Percentiles rank a stretch among this genome's conserved stretches.
Conservation (phyloP, 30 jellyfish, hydroid and myxozoan species). For the Phacellophora camtschatica region DNA sequence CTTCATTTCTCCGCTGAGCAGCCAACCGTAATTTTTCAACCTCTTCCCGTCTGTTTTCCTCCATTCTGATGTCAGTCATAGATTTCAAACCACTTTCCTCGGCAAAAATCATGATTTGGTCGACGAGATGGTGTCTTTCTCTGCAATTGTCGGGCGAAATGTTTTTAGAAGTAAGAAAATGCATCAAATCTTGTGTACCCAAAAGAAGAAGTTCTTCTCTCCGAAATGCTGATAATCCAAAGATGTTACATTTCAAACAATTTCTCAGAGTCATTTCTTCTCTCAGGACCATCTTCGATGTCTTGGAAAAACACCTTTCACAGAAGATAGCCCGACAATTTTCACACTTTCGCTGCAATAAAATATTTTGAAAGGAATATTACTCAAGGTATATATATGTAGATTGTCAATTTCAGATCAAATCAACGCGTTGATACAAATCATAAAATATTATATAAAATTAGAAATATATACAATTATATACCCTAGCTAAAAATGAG, state of each 20-base stretch:
- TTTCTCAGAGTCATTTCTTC: not conserved
- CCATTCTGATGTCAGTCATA: constrained; percentile 70
- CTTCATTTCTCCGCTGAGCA: constrained; percentile 67
- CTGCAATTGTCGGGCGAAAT: constrained; percentile 78
- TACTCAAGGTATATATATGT: no score
- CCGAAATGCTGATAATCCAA: constrained; percentile 27
- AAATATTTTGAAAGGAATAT: not conserved
- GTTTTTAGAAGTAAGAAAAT: constrained; percentile 51
- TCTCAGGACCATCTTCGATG: constrained; percentile 19
- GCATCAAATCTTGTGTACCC: constrained; percentile 66
- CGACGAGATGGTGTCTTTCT: constrained; percentile 84
- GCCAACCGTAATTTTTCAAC: constrained; percentile 83
- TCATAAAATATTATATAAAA: no score
- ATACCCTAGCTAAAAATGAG: no score
- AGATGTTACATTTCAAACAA: constrained; percentile 82
- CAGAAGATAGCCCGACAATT: constrained; percentile 73
- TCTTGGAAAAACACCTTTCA: constrained; percentile 78
- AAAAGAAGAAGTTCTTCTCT: constrained; percentile 82
- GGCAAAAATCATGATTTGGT: constrained; percentile 93
- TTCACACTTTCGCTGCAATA: constrained; percentile 72
- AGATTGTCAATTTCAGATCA: no score
- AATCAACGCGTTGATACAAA: no score
- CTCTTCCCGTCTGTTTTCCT: constrained; percentile 40
- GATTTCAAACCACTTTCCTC: constrained; percentile 76
- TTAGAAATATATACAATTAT: no score